Evolutionary conservation across 2,797 vertebrate species (phyloP), one percentile per base, ranked within the genome.

Genomic region (Oryzias sinensis): DNA sequence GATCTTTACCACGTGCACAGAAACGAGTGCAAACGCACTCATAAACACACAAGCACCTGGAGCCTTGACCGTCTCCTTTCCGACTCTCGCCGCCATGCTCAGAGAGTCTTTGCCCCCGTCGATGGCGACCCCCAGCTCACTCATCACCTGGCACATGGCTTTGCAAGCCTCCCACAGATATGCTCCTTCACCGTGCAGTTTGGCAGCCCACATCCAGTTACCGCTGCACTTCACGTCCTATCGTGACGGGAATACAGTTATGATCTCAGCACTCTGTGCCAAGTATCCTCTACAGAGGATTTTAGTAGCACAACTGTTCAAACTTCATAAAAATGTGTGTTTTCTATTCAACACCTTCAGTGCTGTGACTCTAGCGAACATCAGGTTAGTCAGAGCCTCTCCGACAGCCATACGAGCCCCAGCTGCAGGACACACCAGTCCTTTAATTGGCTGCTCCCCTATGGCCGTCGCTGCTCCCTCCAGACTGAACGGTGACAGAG

Each of bases 191-290:
- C 95, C 93, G 0, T 92, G 93, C 6, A 93, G 86, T 83, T 97
- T 97, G 6, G 95, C 94, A 0, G 94, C 93, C 96, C 96, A 98
- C 96, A 97, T 97, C 96, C 96, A 97, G 89, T 98, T 98, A 9
- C 94, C 96, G 3, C 96, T 97, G 51, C 95, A 97, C 71, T 98
- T 98, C 41, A 98, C 94, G 15, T 97, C 96, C 96, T 97, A 59
- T 45, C 74, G 68, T 27, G 13, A 48, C 4, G 16, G 0, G 37
- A 29, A 49, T 43, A 53, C 8, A 4, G 11, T 24, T 37, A 6
- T 52, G 2, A 11, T 43, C 14, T 43, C 14, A 16, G 20, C n/a
- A 7, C 14, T 24, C 40, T 29, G 17, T 16, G 29, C 1, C 11
- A 5, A 6, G 44, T 53, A 1, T 8, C 24, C 49, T 6, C 13